phyloP scores from a whole-genome alignment of 2,888 invertebrate genomes.

The Arctia plantaginis region DNA sequence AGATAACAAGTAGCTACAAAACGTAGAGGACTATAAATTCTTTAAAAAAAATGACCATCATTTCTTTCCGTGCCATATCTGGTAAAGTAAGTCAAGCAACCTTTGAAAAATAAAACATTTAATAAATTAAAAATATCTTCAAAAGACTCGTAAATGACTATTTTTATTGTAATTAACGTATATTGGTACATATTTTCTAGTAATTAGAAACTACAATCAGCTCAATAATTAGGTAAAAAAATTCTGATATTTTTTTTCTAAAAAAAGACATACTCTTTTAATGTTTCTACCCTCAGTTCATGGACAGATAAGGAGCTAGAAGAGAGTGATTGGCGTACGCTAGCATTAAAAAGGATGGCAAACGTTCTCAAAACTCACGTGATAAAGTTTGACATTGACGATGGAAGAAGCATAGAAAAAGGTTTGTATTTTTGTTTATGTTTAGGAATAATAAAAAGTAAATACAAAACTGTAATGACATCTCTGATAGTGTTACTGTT shows the following conservation, averaged over 20 bases:
- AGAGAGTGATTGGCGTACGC: constrained; percentile 86
- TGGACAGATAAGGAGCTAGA: constrained; percentile 80
- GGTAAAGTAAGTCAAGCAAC: too few species aligned
- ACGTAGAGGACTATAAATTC: not conserved
- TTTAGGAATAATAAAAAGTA: not conserved
- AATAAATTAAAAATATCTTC: too few species aligned
- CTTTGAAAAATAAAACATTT: not conserved
- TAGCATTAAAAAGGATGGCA: constrained; percentile 86
- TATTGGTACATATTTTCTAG: not conserved
- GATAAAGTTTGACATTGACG: constrained; percentile 88
- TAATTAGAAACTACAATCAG: not conserved
- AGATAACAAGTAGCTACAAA: not conserved
- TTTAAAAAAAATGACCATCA: too few species aligned
- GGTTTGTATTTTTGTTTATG: constrained; percentile 57
- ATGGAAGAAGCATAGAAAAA: constrained; percentile 70
- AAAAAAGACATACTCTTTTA: not conserved
- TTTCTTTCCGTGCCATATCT: not conserved
- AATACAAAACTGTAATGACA: not conserved
- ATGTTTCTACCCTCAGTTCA: constrained; percentile 55
- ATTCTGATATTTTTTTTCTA: not conserved
- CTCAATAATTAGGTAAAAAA: not conserved
- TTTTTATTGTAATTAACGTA: not conserved
- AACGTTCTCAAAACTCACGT: constrained; percentile 88
- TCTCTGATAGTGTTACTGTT: not conserved
- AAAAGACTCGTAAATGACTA: not conserved